Base-by-base conservation (phyloP, 2,113 vertebrate species). In the Melanerpes formicivorus region DNA sequence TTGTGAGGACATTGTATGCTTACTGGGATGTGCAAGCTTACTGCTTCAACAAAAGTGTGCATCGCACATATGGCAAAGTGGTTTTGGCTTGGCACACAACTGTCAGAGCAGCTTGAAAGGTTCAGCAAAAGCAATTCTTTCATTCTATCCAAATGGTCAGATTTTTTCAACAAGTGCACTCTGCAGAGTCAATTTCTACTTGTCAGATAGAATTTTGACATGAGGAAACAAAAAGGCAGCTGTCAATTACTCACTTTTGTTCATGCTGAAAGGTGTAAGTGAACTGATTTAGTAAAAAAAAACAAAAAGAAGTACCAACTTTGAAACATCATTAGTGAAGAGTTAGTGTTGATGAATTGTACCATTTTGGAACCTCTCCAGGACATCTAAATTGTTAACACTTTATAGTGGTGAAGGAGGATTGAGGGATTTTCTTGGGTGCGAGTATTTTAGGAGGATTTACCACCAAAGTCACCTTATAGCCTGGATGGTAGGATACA, bases 21-120 rank as follows among this genome's bases (percentile, higher is more conserved):
- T 83, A 30, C 11, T 42, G 67, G 40, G 59, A 69, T 77, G 30
- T 52, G 56, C 80, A 93, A 80, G 85, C 65, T 63, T 3, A n/a
- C 29, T 22, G 58, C 55, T 81, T 64, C 17, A 88, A 25, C 67
- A 82, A 79, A 79, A 0, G 5, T 0, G 0, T 13, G 21, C 32
- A 76, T 76, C 50, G 50, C 0, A 2, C 54, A 8, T 48, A n/a
- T 1, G 3, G 22, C 60, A 84, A 70, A 63, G 2, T 58, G 75
- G 58, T 60, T 86, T 78, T 87, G 37, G 50, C 30, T 69, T 46
- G 54, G 50, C 54, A 78, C 37, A 48, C 6, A 58, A 16, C 42
- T 80, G 44, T 19, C 3, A 4, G 5, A 52, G 55, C 0, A 2
- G n/a, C n/a, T 87, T 4, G 1, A 80, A 90, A 80, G 9, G 25